phyloP scores from a whole-genome alignment of 2,888 invertebrate genomes.

The Beris chalybata region DNA sequence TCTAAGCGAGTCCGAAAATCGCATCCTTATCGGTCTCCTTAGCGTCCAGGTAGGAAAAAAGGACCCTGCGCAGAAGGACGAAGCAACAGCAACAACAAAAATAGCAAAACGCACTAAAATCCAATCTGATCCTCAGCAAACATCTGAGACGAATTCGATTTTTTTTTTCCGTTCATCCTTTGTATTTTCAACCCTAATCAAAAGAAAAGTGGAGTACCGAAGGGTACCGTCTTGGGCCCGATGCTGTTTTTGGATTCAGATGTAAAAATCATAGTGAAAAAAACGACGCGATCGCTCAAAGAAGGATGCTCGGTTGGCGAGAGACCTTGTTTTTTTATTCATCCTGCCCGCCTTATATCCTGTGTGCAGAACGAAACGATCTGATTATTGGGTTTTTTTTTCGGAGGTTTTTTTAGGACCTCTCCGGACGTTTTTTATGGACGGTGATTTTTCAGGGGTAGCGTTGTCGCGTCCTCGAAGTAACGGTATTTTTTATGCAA shows the following conservation, averaged over 20 bases:
- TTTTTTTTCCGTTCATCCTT: not conserved
- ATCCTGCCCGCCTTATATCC: not conserved
- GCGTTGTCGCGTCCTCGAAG: constrained; percentile 5
- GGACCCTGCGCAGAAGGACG: constrained; percentile 5
- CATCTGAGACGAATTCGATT: constrained; percentile 3
- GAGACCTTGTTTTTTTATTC: not conserved
- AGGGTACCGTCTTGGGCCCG: constrained; percentile 32
- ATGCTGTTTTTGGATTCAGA: constrained; percentile 24
- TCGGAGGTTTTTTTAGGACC: not conserved
- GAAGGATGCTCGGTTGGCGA: not conserved
- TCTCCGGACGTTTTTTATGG: not conserved
- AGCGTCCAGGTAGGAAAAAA: constrained; percentile 13
- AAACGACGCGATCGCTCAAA: not conserved
- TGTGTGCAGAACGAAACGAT: constrained; percentile 7
- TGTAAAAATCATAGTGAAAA: not conserved
- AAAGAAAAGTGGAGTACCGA: constrained; percentile 27
- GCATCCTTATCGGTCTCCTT: too few species aligned
- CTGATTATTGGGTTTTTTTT: constrained; percentile 19
- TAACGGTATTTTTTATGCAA: constrained; percentile 43
- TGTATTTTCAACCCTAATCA: constrained; percentile 37
- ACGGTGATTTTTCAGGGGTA: constrained; percentile 1
- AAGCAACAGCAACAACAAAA: not conserved
- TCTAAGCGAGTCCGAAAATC: too few species aligned
- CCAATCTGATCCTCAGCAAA: constrained; percentile 2
- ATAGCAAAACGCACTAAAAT: constrained; percentile 1